Conservation (phyloP, 2,797 vertebrate species). For the Crocidura indochinensis region DNA sequence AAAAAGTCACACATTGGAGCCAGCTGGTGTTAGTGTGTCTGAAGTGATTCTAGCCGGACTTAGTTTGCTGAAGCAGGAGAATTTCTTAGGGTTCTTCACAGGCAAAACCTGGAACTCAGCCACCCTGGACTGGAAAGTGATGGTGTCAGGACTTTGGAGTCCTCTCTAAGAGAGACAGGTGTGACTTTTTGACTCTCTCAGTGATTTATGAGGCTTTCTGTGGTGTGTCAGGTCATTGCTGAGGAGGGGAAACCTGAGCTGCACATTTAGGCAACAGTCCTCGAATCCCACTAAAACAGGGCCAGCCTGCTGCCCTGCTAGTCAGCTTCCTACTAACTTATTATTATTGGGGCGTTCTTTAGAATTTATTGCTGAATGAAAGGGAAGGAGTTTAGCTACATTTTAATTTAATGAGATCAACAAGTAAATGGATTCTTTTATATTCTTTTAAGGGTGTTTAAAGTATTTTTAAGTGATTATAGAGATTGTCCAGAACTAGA, state of each 20-base stretch:
- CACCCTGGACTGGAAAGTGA: not conserved
- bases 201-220: conserved; percentile 12
- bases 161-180: not conserved
- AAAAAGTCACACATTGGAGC: not conserved
- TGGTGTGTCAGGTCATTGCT: not conserved
- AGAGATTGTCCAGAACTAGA: not conserved
- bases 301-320: not conserved
- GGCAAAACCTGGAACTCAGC: conserved; percentile 25
- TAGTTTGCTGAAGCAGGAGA: not conserved
- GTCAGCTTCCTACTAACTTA: not conserved
- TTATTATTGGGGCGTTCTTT: not conserved
- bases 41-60: conserved; percentile 6
- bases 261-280: not conserved
- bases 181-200: not conserved
- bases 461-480: not conserved
- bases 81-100: not conserved
- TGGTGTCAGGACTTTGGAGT: conserved; percentile 1
- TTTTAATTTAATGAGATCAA: conserved; percentile 59
- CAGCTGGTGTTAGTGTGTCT: not conserved
- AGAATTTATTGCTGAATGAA: conserved; percentile 23
- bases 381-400: not conserved
- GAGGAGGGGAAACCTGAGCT: conserved; percentile 8
- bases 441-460: conserved; percentile 11
- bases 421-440: not conserved
- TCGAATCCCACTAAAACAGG: conserved; percentile 3